These are phyloP conservation scores for Callithrix jacchus DNA, from an alignment of 2,113 vertebrate species.

Conservation along the genomic window DNA sequence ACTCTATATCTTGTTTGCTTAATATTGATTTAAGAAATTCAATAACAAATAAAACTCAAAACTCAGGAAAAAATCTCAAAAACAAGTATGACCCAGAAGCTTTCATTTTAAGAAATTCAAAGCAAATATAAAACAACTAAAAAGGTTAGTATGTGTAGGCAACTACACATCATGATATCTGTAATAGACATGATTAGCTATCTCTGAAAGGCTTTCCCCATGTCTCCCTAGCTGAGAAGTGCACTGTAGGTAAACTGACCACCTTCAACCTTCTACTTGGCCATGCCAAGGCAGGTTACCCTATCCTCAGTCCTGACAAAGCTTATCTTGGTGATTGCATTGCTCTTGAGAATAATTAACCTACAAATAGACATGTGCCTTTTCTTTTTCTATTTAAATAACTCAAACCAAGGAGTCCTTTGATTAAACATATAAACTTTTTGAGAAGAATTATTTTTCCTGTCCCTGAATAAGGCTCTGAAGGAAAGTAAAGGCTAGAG, in stretches of 20 bases:
- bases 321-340: background rate
- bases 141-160: background rate
- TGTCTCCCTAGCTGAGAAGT: background rate
- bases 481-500: background rate
- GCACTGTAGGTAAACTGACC: background rate
- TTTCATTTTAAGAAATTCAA: background rate
- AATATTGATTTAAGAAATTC: background rate
- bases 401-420: background rate
- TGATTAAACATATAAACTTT: background rate
- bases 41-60: background rate
- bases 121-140: constrained; percentile 4
- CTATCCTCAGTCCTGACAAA: background rate
- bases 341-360: background rate
- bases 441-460: background rate
- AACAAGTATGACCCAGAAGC: too few relatives aligned
- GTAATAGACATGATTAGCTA: background rate
- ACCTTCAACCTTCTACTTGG: background rate
- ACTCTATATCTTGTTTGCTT: background rate
- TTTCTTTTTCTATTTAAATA: background rate
- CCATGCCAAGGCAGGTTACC: background rate
- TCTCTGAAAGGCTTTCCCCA: background rate
- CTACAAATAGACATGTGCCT: background rate
- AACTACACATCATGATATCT: background rate
- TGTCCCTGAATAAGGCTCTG: background rate
- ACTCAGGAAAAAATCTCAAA: too few relatives aligned